Percentiles rank a stretch among this genome's conserved stretches.
Evolutionary conservation across 1,140 invertebrate species (phyloP).

Genomic region (Drosophila oshimai): DNA sequence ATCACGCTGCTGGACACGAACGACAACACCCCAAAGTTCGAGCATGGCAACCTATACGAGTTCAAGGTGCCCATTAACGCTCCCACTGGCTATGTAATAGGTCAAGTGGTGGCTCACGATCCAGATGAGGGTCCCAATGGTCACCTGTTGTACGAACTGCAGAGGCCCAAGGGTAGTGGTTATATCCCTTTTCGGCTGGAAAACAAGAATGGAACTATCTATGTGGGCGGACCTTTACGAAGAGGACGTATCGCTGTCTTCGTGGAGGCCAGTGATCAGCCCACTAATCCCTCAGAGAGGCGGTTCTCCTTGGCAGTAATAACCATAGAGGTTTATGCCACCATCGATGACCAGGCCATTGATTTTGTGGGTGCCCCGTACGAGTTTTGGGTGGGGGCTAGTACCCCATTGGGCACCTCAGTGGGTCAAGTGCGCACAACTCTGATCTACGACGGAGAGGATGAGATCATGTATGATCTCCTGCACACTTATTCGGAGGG

Average conservation of each 20-base stretch:
- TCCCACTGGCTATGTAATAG: conserved; percentile 87
- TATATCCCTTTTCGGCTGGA: conserved; percentile 89
- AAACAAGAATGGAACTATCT: conserved; percentile 87
- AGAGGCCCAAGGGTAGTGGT: conserved; percentile 86
- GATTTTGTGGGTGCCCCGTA: conserved; percentile 94
- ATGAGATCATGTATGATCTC: conserved; percentile 89
- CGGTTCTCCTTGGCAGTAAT: conserved; percentile 92
- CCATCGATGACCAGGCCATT: conserved; percentile 86
- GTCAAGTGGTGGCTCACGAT: conserved; percentile 90
- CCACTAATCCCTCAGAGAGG: conserved; percentile 90
- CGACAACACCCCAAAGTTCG: conserved; percentile 93
- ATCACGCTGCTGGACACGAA: conserved; percentile 92
- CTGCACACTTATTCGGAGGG: conserved; percentile 92
- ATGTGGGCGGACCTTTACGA: conserved; percentile 86
- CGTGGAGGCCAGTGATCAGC: conserved; percentile 91
- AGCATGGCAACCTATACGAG: conserved; percentile 91
- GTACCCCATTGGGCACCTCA: conserved; percentile 91
- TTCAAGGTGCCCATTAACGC: conserved; percentile 88
- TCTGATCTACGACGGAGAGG: conserved; percentile 86
- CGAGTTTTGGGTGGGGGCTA: conserved; percentile 94
- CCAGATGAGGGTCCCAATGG: conserved; percentile 92
- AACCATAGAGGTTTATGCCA: conserved; percentile 86
- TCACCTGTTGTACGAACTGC: conserved; percentile 89
- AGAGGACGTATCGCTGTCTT: conserved; percentile 90
- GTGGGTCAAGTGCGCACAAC: conserved; percentile 92